Percentiles rank a stretch among this genome's conserved stretches.
phyloP scores from a whole-genome alignment of 2,888 invertebrate genomes.

The Meta bourneti region DNA sequence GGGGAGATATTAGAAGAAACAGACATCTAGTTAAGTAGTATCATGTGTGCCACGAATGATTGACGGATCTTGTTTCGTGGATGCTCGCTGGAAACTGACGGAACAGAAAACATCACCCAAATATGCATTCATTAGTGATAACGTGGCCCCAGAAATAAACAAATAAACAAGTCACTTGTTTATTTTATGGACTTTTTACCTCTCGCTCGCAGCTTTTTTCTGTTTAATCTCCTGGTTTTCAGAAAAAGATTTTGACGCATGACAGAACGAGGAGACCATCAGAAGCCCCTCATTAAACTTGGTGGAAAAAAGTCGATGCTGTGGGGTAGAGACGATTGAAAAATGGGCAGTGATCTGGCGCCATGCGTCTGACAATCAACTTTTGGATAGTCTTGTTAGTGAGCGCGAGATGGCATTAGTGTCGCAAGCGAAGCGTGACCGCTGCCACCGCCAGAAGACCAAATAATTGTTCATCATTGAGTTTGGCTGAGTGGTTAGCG shows the following conservation, averaged over 20 bases:
- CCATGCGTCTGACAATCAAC: conserved; percentile 69
- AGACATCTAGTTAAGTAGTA: too few species aligned
- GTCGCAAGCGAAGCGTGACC: conserved; percentile 73
- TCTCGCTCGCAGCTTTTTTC: conserved; percentile 1
- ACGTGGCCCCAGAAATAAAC: neutral
- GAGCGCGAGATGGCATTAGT: conserved; percentile 74
- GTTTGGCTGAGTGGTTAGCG: conserved; percentile 70
- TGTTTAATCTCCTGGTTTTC: conserved; percentile 38
- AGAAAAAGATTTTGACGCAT: conserved; percentile 71
- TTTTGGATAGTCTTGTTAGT: conserved; percentile 73
- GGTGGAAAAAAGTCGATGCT: conserved; percentile 28
- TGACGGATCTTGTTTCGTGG: too few species aligned
- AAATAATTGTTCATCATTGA: conserved; percentile 74
- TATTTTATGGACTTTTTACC: conserved; percentile 43
- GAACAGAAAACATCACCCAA: too few species aligned
- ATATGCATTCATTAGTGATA: neutral
- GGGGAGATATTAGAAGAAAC: too few species aligned
- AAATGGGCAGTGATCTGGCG: conserved; percentile 68
- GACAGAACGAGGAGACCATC: conserved; percentile 61
- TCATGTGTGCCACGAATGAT: too few species aligned
- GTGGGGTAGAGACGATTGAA: conserved; percentile 56
- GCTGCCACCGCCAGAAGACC: conserved; percentile 66
- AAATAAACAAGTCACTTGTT: conserved; percentile 62
- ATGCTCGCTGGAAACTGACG: too few species aligned
- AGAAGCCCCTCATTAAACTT: conserved; percentile 65